Evolutionary conservation across 2,113 vertebrate species (phyloP), one percentile per base, ranked within the genome.

Genomic region (Sinocyclocheilus anophthalmus): DNA sequence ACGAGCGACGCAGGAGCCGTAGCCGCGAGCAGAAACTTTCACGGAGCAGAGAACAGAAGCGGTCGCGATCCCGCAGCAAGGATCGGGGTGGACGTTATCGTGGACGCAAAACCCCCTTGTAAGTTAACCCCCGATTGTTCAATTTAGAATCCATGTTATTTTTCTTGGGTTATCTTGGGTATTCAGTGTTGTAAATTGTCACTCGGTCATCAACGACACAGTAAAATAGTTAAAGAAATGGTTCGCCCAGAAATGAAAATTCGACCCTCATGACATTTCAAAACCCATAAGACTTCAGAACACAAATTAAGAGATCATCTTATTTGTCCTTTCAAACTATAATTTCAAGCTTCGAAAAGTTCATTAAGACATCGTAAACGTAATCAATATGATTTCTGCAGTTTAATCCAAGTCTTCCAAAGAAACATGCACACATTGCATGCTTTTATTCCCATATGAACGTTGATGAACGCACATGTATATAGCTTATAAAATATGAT

Each of bases 11-110:
- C 84, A 96, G 95, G 90, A 99, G 97, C 92, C 95, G 94, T 91
- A 99, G 97, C 90, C 93, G 96, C 24, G 98, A 99, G 83, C 95
- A 92, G 90, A 99, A 98, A 33, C 93, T 94, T 81, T 98, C 96
- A 90, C 95, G 95, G 88, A 99, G 97, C 93, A 96, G 94, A 92
- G 98, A 99, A 24, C 96, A 96, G 50, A 96, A 95, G 26, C 96
- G 97, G 83, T 98, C 97, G 61, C 94, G 95, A 1, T 99, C 97
- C 5, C 94, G 96, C 76, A 98, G 97, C 81, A 94, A 94, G 90
- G 98, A 99, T 12, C 95, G 97, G 1, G 91, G 96, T 75, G 98
- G 97, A 85, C 97, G 96, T 70, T 97, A 97, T 83, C 93, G 90
- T 89, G 91, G 92, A 37, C 94, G 92, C 83, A 94, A 95, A 88